Conservation (phyloP, 92 coral and sea anemone genomes). For the Diadumene lineata region DNA sequence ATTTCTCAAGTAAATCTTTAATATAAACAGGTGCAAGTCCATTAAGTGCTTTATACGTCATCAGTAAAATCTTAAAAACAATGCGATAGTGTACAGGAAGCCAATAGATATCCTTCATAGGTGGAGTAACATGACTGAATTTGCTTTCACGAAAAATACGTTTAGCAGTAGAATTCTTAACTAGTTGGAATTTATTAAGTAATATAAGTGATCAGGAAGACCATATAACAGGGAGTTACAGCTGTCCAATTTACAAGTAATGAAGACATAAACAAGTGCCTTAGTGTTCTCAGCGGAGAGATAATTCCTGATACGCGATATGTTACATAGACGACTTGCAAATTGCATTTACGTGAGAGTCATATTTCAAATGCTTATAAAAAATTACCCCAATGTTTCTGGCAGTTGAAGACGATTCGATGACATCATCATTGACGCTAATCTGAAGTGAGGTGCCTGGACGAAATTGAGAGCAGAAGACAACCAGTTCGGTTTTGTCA, state of each 20-base stretch:
- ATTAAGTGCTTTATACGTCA: too few relatives aligned
- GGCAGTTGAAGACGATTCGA: background rate
- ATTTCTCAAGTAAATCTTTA: too few relatives aligned
- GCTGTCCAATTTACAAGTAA: background rate
- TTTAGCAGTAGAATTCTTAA: background rate
- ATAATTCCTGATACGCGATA: constrained; percentile 6
- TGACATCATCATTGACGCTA: background rate
- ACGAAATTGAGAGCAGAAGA: background rate
- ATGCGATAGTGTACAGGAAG: too few relatives aligned
- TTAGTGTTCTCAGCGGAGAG: background rate
- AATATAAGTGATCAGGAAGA: background rate
- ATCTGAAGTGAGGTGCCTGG: background rate
- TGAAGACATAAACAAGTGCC: background rate
- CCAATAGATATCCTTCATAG: too few relatives aligned
- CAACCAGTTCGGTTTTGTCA: constrained; percentile 3
- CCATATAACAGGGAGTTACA: constrained; percentile 3
- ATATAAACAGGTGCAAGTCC: too few relatives aligned
- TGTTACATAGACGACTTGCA: background rate
- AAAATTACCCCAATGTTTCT: background rate
- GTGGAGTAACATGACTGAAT: too few relatives aligned
- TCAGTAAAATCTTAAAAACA: too few relatives aligned
- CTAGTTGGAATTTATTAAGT: background rate
- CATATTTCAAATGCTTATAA: background rate
- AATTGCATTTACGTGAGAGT: background rate
- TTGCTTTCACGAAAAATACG: too few relatives aligned